These are phyloP conservation scores for Sphaeramia orbicularis DNA, from an alignment of 2,797 vertebrate species.

Conservation along the genomic window DNA sequence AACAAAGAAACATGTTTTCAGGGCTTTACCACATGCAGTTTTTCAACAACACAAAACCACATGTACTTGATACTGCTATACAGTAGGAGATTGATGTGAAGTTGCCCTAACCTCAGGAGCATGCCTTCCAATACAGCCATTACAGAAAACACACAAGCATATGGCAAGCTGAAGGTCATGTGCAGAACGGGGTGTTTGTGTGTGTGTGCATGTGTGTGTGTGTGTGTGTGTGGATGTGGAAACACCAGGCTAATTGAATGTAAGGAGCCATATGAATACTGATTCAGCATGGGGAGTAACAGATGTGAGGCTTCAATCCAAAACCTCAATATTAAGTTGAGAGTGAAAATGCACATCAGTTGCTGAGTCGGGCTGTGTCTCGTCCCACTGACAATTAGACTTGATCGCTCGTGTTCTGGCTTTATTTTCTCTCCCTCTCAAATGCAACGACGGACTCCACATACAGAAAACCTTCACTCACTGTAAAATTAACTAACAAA, in stretches of 20 bases:
- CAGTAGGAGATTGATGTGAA: conserved; percentile 49
- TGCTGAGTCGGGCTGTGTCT: conserved; percentile 1
- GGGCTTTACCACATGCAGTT: conserved; percentile 42
- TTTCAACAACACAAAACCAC: conserved; percentile 53
- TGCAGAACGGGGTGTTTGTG: conserved; percentile 11
- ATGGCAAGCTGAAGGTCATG: conserved; percentile 67
- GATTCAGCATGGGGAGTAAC: conserved; percentile 44
- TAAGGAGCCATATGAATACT: conserved; percentile 63
- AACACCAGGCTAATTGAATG: conserved; percentile 56
- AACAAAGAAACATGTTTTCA: conserved; percentile 23
- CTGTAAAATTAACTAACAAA: not conserved
- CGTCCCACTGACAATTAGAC: conserved; percentile 26
- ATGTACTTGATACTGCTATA: conserved; percentile 51
- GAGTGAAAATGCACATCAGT: conserved; percentile 42
- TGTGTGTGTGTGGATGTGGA: not conserved
- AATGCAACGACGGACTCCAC: not conserved
- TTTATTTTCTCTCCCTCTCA: not conserved
- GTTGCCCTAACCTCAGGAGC: conserved; percentile 38
- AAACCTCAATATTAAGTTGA: conserved; percentile 35
- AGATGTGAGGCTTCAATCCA: conserved; percentile 47
- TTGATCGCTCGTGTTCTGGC: not conserved
- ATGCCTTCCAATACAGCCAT: conserved; percentile 39
- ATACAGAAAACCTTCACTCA: not conserved
- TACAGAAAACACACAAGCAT: conserved; percentile 48
- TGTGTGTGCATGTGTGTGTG: conserved; percentile 17